Evolutionary conservation across 2,888 invertebrate genomes (phyloP).

Genomic region (Gastracanthus pulcherrimus): DNA sequence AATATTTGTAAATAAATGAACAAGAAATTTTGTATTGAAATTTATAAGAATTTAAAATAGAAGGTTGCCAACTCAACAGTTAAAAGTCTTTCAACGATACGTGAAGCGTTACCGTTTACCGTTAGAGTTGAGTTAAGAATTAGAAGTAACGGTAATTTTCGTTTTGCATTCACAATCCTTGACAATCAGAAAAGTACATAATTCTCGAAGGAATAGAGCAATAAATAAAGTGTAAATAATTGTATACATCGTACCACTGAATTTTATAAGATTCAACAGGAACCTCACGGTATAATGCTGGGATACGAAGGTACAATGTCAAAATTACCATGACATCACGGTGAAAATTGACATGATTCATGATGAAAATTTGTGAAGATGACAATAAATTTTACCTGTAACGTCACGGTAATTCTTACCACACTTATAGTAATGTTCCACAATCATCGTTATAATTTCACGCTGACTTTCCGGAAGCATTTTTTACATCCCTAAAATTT

Average conservation of each 20-base stretch:
- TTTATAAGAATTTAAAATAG: no score
- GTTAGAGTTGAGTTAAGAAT: no score
- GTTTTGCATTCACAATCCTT: not conserved
- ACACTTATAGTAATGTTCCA: not conserved
- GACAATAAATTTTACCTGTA: conserved; percentile 11
- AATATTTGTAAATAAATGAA: no score
- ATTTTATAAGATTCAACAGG: not conserved
- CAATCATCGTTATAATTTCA: not conserved
- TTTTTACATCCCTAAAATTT: conserved; percentile 1
- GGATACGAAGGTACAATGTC: not conserved
- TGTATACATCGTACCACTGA: not conserved
- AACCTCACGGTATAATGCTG: conserved; percentile 3
- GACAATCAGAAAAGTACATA: not conserved
- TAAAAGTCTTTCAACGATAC: no score
- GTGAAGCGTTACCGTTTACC: no score
- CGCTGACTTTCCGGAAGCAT: not conserved
- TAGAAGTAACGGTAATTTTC: no score
- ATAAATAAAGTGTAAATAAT: not conserved
- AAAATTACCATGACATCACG: not conserved
- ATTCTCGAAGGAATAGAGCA: not conserved
- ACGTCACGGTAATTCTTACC: not conserved
- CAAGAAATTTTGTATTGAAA: no score
- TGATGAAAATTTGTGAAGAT: not conserved
- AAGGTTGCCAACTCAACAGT: no score
- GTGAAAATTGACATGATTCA: not conserved